phyloP scores from a whole-genome alignment of 2,888 invertebrate species.

The Magallana nippona region DNA sequence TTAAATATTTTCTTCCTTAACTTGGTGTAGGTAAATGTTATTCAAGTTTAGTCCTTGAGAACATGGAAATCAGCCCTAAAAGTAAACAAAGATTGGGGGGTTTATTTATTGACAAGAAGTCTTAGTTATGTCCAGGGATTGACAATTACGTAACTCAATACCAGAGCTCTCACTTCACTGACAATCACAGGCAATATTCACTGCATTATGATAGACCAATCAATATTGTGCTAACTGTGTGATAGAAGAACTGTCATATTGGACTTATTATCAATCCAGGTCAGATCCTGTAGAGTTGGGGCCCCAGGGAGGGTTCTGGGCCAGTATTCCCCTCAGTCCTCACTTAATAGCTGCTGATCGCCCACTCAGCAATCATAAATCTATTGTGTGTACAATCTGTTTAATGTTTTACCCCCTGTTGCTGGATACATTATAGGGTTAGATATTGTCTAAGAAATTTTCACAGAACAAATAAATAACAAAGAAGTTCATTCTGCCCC shows the following conservation, averaged over 20 bases:
- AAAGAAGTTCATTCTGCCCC: too few species aligned
- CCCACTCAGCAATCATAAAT: too few species aligned
- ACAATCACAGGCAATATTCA: not conserved
- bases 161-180: not conserved
- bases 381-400: too few species aligned
- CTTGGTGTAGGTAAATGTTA: conserved; percentile 17
- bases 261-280: not conserved
- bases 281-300: not conserved
- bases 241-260: conserved; percentile 10
- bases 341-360: not conserved
- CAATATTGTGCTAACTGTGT: not conserved
- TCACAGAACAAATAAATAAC: too few species aligned
- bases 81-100: not conserved
- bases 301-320: too few species aligned
- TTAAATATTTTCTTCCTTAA: not conserved
- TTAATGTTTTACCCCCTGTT: too few species aligned
- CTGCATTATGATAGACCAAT: not conserved
- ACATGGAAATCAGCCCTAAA: not conserved
- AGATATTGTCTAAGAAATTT: too few species aligned
- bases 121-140: not conserved
- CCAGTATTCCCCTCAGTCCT: not conserved
- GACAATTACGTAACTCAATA: not conserved
- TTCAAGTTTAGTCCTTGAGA: not conserved
- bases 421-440: too few species aligned
- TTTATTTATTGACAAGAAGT: conserved; percentile 3